These are phyloP conservation scores for Catharus fuscescens DNA, from an alignment of 2,113 vertebrate genomes.

Conservation along the genomic window DNA sequence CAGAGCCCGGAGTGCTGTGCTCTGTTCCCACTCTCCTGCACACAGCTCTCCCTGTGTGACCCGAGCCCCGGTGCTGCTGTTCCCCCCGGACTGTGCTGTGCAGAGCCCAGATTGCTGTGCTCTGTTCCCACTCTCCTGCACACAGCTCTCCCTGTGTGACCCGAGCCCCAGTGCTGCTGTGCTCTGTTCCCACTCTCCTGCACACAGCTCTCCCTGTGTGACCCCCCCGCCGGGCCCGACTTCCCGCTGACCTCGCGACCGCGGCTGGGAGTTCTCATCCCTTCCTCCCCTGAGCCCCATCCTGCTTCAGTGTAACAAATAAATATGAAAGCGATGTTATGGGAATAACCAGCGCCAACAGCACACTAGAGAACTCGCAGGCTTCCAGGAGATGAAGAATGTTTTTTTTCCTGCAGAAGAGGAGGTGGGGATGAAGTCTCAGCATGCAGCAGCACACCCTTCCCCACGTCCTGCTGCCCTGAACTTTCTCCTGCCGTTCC, in stretches of 20 bases:
- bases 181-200: accelerated
- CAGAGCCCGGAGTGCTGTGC: background rate
- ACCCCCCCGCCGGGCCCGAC: background rate
- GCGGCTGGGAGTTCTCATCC: background rate
- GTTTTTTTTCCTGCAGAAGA: background rate
- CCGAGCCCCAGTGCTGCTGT: too few relatives aligned
- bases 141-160: background rate
- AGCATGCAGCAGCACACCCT: background rate
- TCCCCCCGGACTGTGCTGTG: too few relatives aligned
- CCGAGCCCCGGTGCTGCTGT: background rate
- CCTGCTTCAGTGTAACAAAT: background rate
- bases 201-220: background rate
- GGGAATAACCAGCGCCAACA: background rate
- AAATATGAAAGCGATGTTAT: background rate
- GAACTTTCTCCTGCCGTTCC: background rate
- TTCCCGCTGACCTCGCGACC: background rate
- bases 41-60: too few relatives aligned
- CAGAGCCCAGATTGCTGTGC: background rate
- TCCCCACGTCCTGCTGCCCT: background rate
- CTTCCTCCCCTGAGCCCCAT: background rate
- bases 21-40: too few relatives aligned
- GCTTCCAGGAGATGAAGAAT: background rate
- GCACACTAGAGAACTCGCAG: background rate
- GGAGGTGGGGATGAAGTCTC: background rate
- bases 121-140: accelerated